Percentiles rank a stretch among this genome's conserved stretches.
These are phyloP conservation scores for Sitophilus oryzae DNA, from an alignment of 1,140 invertebrate species.

Conservation along the genomic window DNA sequence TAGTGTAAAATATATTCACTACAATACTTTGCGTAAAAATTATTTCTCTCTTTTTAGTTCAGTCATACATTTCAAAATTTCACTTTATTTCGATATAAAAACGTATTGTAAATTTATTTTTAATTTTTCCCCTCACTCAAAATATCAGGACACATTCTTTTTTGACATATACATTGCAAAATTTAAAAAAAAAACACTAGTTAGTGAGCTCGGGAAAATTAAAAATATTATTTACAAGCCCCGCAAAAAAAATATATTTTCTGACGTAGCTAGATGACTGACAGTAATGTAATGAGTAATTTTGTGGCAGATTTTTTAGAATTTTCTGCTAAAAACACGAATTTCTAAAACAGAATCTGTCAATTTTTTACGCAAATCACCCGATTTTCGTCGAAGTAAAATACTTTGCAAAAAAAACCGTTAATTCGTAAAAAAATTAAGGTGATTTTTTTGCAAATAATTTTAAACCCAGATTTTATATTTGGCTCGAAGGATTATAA, in stretches of 20 bases:
- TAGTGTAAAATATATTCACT: constrained; percentile 22
- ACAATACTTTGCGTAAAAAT: constrained; percentile 19
- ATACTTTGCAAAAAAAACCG: neutral
- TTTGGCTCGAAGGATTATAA: no score
- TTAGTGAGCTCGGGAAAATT: no score
- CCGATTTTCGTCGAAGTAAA: constrained; percentile 22
- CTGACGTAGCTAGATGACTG: constrained; percentile 11
- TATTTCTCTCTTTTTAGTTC: constrained; percentile 14
- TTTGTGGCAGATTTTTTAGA: constrained; percentile 29
- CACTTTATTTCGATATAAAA: constrained; percentile 14
- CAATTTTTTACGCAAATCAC: constrained; percentile 29
- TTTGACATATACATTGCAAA: no score
- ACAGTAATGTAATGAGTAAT: constrained; percentile 22
- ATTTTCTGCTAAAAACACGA: neutral
- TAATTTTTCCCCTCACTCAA: neutral
- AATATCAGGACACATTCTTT: no score
- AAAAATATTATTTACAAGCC: no score
- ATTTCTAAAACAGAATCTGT: constrained; percentile 24
- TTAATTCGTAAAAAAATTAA: constrained; percentile 8
- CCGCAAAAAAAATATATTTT: constrained; percentile 24
- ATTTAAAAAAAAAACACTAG: neutral
- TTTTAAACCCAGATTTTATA: no score
- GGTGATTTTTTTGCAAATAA: no score
- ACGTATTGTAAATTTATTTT: constrained; percentile 3
- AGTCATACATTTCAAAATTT: constrained; percentile 21